phyloP scores from a whole-genome alignment of 2,888 invertebrate species.

The Polydrusus cervinus region DNA sequence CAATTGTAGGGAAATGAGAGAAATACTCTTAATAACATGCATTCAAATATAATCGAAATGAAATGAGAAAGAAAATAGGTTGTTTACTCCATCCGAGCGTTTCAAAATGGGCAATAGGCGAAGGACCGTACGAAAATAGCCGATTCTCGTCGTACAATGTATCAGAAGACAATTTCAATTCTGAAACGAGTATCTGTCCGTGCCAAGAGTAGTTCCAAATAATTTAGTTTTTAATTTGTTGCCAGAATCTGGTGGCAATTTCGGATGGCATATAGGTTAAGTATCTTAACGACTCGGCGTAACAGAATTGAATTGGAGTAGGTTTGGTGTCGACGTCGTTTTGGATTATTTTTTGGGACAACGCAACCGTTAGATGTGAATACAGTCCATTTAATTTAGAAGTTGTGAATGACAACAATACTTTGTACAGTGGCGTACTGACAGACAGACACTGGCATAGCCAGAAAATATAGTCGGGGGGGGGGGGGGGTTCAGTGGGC shows the following conservation, averaged over 20 bases:
- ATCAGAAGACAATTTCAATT: constrained; percentile 33
- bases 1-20: too few relatives aligned
- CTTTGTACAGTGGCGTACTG: too few relatives aligned
- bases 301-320: constrained; percentile 8
- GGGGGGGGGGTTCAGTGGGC: too few relatives aligned
- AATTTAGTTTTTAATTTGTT: constrained; percentile 42
- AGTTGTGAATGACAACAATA: too few relatives aligned
- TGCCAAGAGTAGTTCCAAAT: constrained; percentile 38
- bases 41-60: background rate
- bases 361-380: background rate
- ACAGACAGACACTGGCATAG: too few relatives aligned
- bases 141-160: background rate
- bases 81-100: constrained; percentile 14
- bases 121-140: constrained; percentile 34
- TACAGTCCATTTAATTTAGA: too few relatives aligned
- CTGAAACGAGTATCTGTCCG: constrained; percentile 15
- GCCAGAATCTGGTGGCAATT: constrained; percentile 30
- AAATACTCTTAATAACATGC: background rate
- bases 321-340: constrained; percentile 14
- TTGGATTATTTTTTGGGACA: background rate
- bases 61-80: constrained; percentile 1
- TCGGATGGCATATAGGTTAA: constrained; percentile 33
- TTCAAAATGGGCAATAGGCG: constrained; percentile 35
- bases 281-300: constrained; percentile 11
- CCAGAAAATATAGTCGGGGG: too few relatives aligned